Percentiles rank a stretch among this genome's conserved stretches.
These are phyloP conservation scores for Schizothorax lantsangensis DNA, from an alignment of 2,797 vertebrate species.

Conservation along the genomic window DNA sequence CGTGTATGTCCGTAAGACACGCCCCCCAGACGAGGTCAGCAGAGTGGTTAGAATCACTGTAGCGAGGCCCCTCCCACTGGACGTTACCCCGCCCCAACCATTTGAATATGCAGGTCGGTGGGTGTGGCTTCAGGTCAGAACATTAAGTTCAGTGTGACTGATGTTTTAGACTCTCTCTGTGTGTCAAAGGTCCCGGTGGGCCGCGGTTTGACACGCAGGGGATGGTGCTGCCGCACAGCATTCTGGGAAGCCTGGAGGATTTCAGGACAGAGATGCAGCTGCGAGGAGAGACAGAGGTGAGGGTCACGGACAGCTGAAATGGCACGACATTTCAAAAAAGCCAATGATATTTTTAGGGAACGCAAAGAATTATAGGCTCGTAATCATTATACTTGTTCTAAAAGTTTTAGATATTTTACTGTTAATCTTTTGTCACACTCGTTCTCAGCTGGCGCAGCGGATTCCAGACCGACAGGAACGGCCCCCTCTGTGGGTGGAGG, in stretches of 20 bases:
- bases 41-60: conserved; percentile 59
- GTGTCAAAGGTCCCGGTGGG: conserved; percentile 67
- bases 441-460: conserved; percentile 76
- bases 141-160: not conserved
- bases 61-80: conserved; percentile 64
- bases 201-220: conserved; percentile 70
- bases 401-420: not conserved
- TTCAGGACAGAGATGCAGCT: conserved; percentile 82
- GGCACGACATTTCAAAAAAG: not conserved
- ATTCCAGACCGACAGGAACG: conserved; percentile 64
- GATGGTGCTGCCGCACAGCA: conserved; percentile 86
- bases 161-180: not conserved
- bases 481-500: conserved; percentile 38
- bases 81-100: conserved; percentile 52
- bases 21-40: conserved; percentile 61
- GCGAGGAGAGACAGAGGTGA: conserved; percentile 82
- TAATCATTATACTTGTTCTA: not conserved
- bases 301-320: conserved; percentile 16
- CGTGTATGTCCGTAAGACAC: conserved; percentile 71
- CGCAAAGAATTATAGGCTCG: not conserved
- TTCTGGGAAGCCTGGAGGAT: conserved; percentile 87
- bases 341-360: not conserved
- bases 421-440: not conserved
- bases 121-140: not conserved
- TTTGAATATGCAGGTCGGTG: conserved; percentile 76